Evolutionary conservation across 2,888 invertebrate species (phyloP).

Genomic region (Perizoma affinitatum): DNA sequence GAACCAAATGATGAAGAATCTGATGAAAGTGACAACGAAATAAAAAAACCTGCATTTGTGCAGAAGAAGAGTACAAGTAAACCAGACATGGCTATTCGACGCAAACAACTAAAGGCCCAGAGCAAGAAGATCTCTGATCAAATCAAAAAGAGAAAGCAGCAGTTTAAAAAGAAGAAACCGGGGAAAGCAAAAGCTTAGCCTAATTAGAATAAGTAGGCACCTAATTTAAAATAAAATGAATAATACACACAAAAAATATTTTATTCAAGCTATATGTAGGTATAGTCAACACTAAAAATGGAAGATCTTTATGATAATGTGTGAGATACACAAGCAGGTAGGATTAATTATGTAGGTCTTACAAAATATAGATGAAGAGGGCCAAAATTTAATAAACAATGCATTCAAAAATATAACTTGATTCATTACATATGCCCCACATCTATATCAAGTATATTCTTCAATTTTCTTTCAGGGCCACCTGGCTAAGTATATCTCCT

Average conservation of each 20-base stretch:
- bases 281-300: conserved; percentile 22
- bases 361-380: neutral
- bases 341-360: neutral
- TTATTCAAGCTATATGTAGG: conserved; percentile 34
- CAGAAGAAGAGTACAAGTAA: conserved; percentile 63
- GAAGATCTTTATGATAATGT: conserved; percentile 23
- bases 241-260: conserved; percentile 45
- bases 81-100: conserved; percentile 74
- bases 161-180: conserved; percentile 68
- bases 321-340: conserved; percentile 26
- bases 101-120: conserved; percentile 77
- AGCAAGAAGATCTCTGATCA: conserved; percentile 76
- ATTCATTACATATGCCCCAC: too few relatives aligned
- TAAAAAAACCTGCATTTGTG: conserved; percentile 48
- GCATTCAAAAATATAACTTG: too few relatives aligned
- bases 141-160: conserved; percentile 76
- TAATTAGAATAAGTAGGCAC: conserved; percentile 6
- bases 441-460: too few relatives aligned
- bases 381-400: too few relatives aligned
- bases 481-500: too few relatives aligned
- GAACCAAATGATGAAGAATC: conserved; percentile 57
- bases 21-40: conserved; percentile 45
- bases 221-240: conserved; percentile 43
- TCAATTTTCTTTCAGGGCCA: too few relatives aligned
- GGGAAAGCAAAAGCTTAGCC: conserved; percentile 57